Conservation (phyloP, 1,140 invertebrate species). For the Hyles vespertilio region DNA sequence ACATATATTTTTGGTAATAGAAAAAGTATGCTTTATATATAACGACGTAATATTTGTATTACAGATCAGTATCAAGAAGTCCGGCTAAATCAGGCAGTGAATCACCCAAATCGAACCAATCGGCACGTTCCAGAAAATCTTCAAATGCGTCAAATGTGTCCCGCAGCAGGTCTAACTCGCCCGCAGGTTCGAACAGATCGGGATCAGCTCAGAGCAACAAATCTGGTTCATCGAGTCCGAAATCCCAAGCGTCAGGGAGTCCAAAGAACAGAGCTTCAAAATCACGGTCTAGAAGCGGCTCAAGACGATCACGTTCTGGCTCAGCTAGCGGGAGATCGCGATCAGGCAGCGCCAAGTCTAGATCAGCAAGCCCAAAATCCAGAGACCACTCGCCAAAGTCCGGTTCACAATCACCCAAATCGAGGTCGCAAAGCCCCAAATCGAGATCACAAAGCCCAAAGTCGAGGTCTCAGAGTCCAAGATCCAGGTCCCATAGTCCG, state of each 20-base stretch:
- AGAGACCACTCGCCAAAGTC: conserved; percentile 44
- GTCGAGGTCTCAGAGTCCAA: conserved; percentile 40
- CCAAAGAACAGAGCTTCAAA: conserved; percentile 44
- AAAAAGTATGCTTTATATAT: no score
- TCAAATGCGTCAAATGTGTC: conserved; percentile 58
- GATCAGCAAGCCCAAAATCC: conserved; percentile 53
- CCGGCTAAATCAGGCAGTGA: conserved; percentile 60
- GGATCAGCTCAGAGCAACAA: conserved; percentile 57
- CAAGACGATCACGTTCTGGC: conserved; percentile 58
- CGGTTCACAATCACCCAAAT: conserved; percentile 47
- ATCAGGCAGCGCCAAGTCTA: conserved; percentile 63
- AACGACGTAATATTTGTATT: conserved; percentile 13
- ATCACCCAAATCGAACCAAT: conserved; percentile 57
- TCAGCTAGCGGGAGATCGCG: conserved; percentile 63
- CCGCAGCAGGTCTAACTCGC: conserved; percentile 64
- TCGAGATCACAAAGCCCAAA: conserved; percentile 69
- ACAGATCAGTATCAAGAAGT: conserved; percentile 60
- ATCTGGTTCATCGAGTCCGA: conserved; percentile 60
- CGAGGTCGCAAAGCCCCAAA: conserved; percentile 50
- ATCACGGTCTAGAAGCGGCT: conserved; percentile 57
- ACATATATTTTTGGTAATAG: no score
- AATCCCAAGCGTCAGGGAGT: conserved; percentile 56
- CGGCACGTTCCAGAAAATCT: conserved; percentile 49
- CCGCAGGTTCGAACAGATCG: conserved; percentile 56
- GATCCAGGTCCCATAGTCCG: conserved; percentile 43